phyloP scores from a whole-genome alignment of 2,113 vertebrate genomes.

The Carettochelys insculpta region DNA sequence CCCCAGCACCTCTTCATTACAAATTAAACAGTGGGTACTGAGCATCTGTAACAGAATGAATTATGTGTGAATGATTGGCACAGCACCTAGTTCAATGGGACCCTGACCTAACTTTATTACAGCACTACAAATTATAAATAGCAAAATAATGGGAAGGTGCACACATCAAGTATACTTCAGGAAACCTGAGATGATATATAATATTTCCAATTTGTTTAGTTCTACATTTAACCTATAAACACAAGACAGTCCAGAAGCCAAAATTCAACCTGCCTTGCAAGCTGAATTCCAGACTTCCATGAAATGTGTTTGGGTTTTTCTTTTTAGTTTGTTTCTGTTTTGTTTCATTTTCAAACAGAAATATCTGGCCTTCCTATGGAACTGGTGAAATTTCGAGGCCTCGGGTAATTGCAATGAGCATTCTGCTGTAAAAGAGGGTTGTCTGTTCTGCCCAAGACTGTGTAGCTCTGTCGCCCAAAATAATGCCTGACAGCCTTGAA shows the following conservation, averaged over 20 bases:
- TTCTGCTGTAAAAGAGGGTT: not conserved
- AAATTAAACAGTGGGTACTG: not conserved
- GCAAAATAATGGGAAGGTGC: not conserved
- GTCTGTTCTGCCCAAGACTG: not conserved
- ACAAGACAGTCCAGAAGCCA: not conserved
- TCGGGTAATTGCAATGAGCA: not conserved
- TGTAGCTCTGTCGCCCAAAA: not conserved
- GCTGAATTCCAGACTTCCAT: not conserved
- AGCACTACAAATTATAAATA: not conserved
- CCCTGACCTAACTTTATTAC: not conserved
- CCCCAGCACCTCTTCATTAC: too few species aligned
- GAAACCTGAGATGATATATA: not conserved
- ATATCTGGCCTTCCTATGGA: not conserved
- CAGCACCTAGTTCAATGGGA: not conserved
- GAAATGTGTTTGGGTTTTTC: not conserved
- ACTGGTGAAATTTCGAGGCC: not conserved
- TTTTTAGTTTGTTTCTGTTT: too few species aligned
- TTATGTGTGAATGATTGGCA: not conserved
- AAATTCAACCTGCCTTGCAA: not conserved
- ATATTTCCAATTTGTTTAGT: not conserved
- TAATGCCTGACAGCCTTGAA: not conserved
- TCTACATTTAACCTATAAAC: not conserved
- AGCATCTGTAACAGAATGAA: not conserved
- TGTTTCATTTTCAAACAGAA: not conserved
- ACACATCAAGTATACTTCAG: not conserved